phyloP scores from a whole-genome alignment of 2,113 vertebrate species.

The Xyrauchen texanus region DNA sequence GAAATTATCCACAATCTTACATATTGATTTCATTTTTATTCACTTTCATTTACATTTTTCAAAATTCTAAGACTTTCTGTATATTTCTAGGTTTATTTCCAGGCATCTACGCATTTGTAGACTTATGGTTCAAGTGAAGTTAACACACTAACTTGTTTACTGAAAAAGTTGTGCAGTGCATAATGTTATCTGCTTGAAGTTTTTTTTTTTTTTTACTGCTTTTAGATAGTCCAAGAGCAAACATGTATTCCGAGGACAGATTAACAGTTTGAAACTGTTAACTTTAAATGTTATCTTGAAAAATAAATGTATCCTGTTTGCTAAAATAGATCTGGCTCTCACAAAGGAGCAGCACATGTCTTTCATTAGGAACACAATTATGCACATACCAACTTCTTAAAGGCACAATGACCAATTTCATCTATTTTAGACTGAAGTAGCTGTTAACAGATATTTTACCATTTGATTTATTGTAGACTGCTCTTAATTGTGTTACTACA shows the following conservation, averaged over 20 bases:
- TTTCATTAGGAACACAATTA: background rate
- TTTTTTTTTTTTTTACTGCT: too few relatives aligned
- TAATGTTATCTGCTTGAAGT: too few relatives aligned
- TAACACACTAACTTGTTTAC: too few relatives aligned
- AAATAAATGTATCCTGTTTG: background rate
- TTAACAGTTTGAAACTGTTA: background rate
- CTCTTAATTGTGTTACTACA: too few relatives aligned
- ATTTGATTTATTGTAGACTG: background rate
- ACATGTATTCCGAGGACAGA: background rate
- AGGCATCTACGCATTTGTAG: too few relatives aligned
- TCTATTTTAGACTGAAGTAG: background rate
- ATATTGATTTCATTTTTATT: too few relatives aligned
- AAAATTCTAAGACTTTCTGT: too few relatives aligned
- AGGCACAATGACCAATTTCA: background rate
- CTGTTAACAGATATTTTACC: background rate
- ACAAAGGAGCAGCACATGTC: constrained; percentile 7
- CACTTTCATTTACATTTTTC: too few relatives aligned
- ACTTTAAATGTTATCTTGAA: constrained; percentile 13
- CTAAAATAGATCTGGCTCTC: background rate
- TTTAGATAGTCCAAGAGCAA: background rate
- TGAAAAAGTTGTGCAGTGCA: too few relatives aligned
- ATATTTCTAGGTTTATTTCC: too few relatives aligned
- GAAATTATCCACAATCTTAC: too few relatives aligned
- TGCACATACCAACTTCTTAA: background rate
- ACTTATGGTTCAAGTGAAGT: too few relatives aligned